A percentile compares a stretch with the other conserved stretches of the same genome.
phyloP scores from a whole-genome alignment of 2,113 vertebrate genomes.

The Megaleporinus macrocephalus region DNA sequence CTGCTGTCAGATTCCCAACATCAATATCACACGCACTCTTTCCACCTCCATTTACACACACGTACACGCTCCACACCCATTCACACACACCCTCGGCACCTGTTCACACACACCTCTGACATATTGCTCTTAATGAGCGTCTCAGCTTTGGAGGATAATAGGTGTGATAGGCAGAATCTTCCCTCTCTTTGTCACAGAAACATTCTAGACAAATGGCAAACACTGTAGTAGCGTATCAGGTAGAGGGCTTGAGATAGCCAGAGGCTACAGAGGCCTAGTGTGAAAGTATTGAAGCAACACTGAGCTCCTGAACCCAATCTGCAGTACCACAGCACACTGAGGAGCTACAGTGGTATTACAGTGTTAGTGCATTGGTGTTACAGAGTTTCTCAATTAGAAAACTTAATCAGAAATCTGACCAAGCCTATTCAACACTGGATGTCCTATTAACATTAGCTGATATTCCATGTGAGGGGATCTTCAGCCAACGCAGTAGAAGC shows the following conservation, averaged over 20 bases:
- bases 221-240: slow-evolving; percentile 10
- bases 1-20: background rate
- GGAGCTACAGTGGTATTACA: background rate
- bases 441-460: too few species aligned
- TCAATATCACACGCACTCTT: slow-evolving; percentile 33
- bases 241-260: background rate
- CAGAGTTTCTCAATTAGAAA: too few species aligned
- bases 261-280: background rate
- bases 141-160: slow-evolving; percentile 62
- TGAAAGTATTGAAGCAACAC: background rate
- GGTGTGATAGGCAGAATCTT: slow-evolving; percentile 63
- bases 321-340: background rate
- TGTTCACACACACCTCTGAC: slow-evolving; percentile 43
- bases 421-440: too few species aligned
- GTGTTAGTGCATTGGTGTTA: background rate
- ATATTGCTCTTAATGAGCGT: slow-evolving; percentile 53
- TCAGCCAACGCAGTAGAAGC: too few species aligned
- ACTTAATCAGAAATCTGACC: too few species aligned
- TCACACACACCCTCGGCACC: slow-evolving; percentile 22
- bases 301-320: background rate
- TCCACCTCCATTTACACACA: slow-evolving; percentile 37
- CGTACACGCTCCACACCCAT: slow-evolving; percentile 16
- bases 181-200: slow-evolving; percentile 67
- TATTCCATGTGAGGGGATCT: too few species aligned
- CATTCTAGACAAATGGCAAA: slow-evolving; percentile 17